A percentile compares a stretch with the other conserved stretches of the same genome.
phyloP scores from a whole-genome alignment of 2,888 invertebrate species.

The Ennomos fuscantarius region DNA sequence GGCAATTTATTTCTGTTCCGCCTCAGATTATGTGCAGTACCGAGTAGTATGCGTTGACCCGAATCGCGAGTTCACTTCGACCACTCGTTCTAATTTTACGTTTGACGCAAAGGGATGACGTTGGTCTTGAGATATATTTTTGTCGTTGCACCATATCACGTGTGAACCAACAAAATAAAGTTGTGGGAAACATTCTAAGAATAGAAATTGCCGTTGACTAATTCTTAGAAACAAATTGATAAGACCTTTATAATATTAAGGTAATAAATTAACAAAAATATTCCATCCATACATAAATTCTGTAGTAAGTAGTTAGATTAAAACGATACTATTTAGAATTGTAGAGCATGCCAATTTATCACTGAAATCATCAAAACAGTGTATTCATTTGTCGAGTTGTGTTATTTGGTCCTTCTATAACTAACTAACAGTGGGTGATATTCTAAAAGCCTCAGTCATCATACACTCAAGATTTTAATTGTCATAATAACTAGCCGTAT shows the following conservation, averaged over 20 bases:
- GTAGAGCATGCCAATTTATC: too few species aligned
- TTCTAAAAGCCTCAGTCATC: conserved; percentile 43
- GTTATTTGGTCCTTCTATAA: conserved; percentile 8
- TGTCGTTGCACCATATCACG: conserved; percentile 42
- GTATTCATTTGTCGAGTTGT: neutral
- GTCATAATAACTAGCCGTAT: conserved; percentile 69
- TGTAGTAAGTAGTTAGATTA: too few species aligned
- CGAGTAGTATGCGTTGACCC: conserved; percentile 60
- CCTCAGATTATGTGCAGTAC: conserved; percentile 37
- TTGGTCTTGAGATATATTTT: conserved; percentile 52
- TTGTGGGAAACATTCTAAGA: conserved; percentile 1
- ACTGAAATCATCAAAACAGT: too few species aligned
- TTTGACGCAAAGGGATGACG: conserved; percentile 64
- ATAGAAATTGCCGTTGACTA: too few species aligned
- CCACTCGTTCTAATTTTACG: conserved; percentile 64
- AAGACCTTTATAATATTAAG: neutral
- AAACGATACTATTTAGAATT: too few species aligned
- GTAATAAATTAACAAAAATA: too few species aligned
- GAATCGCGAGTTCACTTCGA: conserved; percentile 62
- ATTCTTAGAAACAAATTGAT: too few species aligned
- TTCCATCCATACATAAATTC: too few species aligned
- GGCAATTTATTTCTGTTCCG: conserved; percentile 37
- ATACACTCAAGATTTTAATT: conserved; percentile 45
- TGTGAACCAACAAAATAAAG: conserved; percentile 10
- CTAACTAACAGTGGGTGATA: conserved; percentile 23